phyloP scores from a whole-genome alignment of 2,888 invertebrate genomes.

The Meghimatium bilineatum region DNA sequence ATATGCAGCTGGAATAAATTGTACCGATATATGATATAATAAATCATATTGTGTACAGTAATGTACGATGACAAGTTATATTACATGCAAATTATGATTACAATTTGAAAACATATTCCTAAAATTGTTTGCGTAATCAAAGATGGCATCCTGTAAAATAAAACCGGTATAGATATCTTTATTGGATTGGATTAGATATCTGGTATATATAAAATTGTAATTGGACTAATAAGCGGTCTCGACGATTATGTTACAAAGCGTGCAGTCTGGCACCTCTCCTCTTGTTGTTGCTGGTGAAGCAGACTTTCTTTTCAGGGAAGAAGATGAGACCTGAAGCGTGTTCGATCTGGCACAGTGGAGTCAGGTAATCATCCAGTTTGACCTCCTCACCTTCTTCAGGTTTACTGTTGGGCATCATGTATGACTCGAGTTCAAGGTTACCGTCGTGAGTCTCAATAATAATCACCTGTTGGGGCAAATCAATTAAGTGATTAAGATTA shows the following conservation, averaged over 20 bases:
- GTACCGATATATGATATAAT: not conserved
- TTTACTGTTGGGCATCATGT: conserved; percentile 47
- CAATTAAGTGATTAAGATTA: too few relatives aligned
- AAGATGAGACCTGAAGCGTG: conserved; percentile 49
- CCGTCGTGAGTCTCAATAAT: conserved; percentile 49
- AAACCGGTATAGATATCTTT: not conserved
- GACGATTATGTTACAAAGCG: conserved; percentile 26
- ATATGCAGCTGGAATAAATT: not conserved
- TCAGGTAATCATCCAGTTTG: conserved; percentile 44
- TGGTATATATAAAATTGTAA: not conserved
- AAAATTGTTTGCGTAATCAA: not conserved
- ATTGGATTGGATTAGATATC: not conserved
- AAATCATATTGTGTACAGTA: too few relatives aligned
- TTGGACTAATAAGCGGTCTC: not conserved
- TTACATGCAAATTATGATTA: not conserved
- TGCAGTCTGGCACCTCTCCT: conserved; percentile 49
- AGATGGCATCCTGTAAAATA: not conserved
- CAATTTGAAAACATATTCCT: not conserved
- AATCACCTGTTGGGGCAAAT: conserved; percentile 35
- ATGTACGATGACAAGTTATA: not conserved
- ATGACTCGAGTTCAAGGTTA: conserved; percentile 48
- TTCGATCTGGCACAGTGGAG: conserved; percentile 48
- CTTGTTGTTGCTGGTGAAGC: conserved; percentile 50
- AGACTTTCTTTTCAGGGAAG: conserved; percentile 51
- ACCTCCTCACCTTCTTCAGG: conserved; percentile 42